phyloP scores from a whole-genome alignment of 2,113 vertebrate species.

The Accipiter virgatus region DNA sequence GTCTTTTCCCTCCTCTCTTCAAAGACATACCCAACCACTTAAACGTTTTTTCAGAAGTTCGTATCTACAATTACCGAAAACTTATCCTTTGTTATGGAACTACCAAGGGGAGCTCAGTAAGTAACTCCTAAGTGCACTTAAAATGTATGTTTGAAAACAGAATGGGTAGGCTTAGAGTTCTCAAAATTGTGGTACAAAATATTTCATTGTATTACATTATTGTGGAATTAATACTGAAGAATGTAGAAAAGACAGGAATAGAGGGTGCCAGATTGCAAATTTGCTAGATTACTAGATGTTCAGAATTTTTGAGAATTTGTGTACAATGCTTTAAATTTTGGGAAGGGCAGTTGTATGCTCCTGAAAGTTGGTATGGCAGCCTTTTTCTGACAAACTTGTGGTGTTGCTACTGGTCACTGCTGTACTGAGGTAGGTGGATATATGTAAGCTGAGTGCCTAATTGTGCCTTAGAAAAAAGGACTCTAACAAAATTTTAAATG shows the following conservation, averaged over 20 bases:
- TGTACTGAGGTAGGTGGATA: background rate
- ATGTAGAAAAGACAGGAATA: background rate
- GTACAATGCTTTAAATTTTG: background rate
- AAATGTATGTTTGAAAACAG: background rate
- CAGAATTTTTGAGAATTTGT: background rate
- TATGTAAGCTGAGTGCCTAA: background rate
- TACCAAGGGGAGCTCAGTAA: conserved; percentile 96
- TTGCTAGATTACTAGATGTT: background rate
- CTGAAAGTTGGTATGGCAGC: background rate
- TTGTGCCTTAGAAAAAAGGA: background rate
- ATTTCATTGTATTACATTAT: background rate
- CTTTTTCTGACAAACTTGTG: background rate
- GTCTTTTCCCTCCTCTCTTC: conserved; percentile 5
- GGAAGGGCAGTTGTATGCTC: background rate
- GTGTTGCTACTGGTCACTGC: background rate
- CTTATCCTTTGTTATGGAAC: conserved; percentile 95
- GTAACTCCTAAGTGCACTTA: conserved; percentile 18
- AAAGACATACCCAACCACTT: conserved; percentile 92
- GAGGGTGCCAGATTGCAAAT: background rate
- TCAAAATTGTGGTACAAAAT: background rate
- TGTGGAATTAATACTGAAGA: background rate
- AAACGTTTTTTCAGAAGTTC: conserved; percentile 93
- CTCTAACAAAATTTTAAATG: background rate
- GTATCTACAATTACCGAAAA: conserved; percentile 96
- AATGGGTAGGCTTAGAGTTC: background rate